These are phyloP conservation scores for Lytechinus variegatus DNA, from an alignment of 35 echinoderm and acorn worm genomes.

Conservation along the genomic window DNA sequence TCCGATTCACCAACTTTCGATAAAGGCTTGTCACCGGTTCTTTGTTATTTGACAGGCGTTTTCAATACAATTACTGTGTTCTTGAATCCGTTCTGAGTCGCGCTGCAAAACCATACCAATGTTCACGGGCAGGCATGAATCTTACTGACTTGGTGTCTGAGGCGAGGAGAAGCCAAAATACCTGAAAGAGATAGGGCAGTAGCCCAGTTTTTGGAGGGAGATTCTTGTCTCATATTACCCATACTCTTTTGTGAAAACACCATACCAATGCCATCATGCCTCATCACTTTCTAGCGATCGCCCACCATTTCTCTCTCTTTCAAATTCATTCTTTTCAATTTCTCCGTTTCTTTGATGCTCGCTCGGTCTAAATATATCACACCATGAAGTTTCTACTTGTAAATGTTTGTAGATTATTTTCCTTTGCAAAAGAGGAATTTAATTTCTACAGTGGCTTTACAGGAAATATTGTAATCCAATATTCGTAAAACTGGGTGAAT, in stretches of 20 bases:
- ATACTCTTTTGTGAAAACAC: not conserved
- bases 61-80: too few relatives aligned
- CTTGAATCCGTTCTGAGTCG: too few relatives aligned
- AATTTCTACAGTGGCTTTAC: not conserved
- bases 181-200: constrained; percentile 1
- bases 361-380: not conserved
- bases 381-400: not conserved
- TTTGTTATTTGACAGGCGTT: too few relatives aligned
- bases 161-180: not conserved
- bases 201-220: constrained; percentile 7
- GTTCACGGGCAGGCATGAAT: not conserved
- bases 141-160: not conserved
- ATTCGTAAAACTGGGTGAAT: too few relatives aligned
- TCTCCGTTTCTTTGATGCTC: not conserved
- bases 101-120: too few relatives aligned
- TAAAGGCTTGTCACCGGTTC: too few relatives aligned
- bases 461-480: not conserved
- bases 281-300: not conserved
- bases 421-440: not conserved
- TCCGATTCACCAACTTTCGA: too few relatives aligned
- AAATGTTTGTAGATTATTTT: too few relatives aligned
- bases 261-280: not conserved
- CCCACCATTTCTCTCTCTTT: not conserved
- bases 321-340: not conserved
- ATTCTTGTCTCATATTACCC: not conserved